A percentile compares a stretch with the other conserved stretches of the same genome.
Evolutionary conservation across 2,888 invertebrate genomes (phyloP).

Genomic region (Seira musarum): DNA sequence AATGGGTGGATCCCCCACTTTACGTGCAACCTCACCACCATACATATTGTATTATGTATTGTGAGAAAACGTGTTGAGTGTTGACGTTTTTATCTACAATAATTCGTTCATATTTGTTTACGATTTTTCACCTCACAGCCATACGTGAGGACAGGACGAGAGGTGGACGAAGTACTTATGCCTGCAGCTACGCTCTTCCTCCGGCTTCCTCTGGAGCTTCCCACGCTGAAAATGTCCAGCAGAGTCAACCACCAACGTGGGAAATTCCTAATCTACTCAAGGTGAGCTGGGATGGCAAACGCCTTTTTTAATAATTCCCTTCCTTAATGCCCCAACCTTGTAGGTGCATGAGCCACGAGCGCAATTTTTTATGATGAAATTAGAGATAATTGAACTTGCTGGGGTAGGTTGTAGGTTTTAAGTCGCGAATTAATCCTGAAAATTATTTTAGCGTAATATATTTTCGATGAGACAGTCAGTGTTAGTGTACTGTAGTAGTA

Average conservation of each 20-base stretch:
- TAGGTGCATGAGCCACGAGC: too few species aligned
- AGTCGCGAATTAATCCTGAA: too few species aligned
- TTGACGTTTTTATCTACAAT: not conserved
- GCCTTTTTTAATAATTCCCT: not conserved
- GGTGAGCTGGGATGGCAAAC: constrained; percentile 20
- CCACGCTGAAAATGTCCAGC: constrained; percentile 66
- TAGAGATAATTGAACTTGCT: not conserved
- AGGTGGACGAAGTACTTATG: constrained; percentile 96
- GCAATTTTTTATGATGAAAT: too few species aligned
- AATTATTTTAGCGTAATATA: too few species aligned
- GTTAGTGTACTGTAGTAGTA: too few species aligned
- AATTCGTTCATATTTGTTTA: not conserved
- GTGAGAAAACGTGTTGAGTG: not conserved
- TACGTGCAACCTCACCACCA: not conserved
- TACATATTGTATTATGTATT: not conserved
- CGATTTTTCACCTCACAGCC: too few species aligned
- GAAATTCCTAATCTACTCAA: constrained; percentile 70
- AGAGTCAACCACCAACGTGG: constrained; percentile 69
- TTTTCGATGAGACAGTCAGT: too few species aligned
- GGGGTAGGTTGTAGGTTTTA: too few species aligned
- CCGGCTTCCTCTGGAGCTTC: constrained; percentile 72
- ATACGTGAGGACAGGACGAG: constrained; percentile 95
- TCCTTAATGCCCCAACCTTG: not conserved
- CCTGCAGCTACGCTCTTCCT: constrained; percentile 92
- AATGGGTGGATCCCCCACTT: not conserved